These are phyloP conservation scores for Sphecodes monilicornis DNA, from an alignment of 2,888 invertebrate species.

Conservation along the genomic window DNA sequence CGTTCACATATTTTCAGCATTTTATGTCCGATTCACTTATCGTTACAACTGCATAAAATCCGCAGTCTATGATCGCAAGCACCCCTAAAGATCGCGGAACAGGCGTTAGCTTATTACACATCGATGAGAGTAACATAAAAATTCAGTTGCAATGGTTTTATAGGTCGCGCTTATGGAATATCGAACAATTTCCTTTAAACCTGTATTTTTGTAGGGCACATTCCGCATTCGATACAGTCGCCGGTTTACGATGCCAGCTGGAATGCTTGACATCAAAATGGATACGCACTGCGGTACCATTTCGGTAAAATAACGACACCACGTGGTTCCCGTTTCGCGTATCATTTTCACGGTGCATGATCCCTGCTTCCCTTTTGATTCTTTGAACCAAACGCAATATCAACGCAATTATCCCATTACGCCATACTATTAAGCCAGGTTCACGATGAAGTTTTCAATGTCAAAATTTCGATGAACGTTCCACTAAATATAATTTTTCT, in stretches of 20 bases:
- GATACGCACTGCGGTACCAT: conserved; percentile 45
- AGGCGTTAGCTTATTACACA: background rate
- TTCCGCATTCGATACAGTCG: background rate
- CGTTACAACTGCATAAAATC: background rate
- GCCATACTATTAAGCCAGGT: background rate
- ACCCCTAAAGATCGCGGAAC: background rate
- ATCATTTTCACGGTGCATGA: background rate
- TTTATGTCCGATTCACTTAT: background rate
- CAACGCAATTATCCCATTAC: background rate
- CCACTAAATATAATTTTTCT: background rate
- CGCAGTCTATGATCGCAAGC: background rate
- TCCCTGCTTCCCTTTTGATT: background rate
- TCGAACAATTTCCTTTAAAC: background rate
- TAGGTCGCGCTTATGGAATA: background rate
- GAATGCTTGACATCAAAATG: background rate
- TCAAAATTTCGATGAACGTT: background rate
- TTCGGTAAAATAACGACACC: conserved; percentile 2
- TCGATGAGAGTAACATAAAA: background rate
- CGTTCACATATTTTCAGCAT: no score
- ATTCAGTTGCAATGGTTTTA: background rate
- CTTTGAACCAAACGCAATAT: background rate
- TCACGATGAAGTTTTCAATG: background rate
- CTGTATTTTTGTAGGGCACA: background rate
- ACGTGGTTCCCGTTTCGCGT: background rate
- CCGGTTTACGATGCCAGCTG: background rate